Evolutionary conservation across 2,113 vertebrate species (phyloP).

Genomic region (Castor canadensis): DNA sequence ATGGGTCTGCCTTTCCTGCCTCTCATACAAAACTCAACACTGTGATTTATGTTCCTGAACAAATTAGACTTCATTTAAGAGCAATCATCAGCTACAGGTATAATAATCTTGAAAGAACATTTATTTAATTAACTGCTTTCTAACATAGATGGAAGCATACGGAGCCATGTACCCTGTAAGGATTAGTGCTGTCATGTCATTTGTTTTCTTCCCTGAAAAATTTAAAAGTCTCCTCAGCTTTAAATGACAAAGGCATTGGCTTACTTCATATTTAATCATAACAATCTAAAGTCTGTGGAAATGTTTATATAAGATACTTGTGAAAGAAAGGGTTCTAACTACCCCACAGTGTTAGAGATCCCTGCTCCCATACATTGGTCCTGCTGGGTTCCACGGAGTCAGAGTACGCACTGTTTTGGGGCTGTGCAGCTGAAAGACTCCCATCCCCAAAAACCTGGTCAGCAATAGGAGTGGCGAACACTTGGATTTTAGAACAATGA

Average conservation of each 20-base stretch:
- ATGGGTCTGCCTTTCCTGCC: slow-evolving; percentile 4
- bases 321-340: slow-evolving; percentile 31
- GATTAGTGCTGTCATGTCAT: slow-evolving; percentile 32
- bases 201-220: slow-evolving; percentile 30
- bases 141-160: slow-evolving; percentile 59
- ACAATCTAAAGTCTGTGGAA: slow-evolving; percentile 42
- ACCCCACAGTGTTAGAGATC: background rate
- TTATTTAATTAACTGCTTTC: slow-evolving; percentile 75
- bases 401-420: background rate
- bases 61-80: slow-evolving; percentile 75
- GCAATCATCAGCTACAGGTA: slow-evolving; percentile 72
- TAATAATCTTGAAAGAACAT: slow-evolving; percentile 63
- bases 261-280: slow-evolving; percentile 63
- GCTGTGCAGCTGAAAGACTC: background rate
- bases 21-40: background rate
- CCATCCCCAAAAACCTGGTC: background rate
- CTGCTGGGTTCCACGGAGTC: background rate
- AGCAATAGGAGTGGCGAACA: background rate
- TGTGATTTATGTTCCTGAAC: slow-evolving; percentile 62
- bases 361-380: background rate
- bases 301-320: slow-evolving; percentile 32
- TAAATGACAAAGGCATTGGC: slow-evolving; percentile 46
- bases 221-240: slow-evolving; percentile 52
- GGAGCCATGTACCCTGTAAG: slow-evolving; percentile 57
- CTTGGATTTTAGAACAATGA: background rate